These are phyloP conservation scores for Apodemus agrarius DNA, from an alignment of 2,797 vertebrate genomes.

Conservation along the genomic window DNA sequence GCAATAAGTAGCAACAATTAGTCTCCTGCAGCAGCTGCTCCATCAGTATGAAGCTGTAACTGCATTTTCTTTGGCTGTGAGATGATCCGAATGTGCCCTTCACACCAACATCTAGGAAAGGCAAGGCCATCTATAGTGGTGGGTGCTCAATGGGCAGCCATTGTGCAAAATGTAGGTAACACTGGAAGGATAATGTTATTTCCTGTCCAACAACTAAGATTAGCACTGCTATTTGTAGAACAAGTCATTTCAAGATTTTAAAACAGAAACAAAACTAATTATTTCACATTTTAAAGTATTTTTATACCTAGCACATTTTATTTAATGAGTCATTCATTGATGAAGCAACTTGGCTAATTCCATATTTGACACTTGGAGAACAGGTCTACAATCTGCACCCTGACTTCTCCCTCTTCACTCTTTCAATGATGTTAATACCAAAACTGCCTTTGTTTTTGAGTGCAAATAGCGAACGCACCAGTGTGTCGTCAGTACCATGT, in stretches of 20 bases:
- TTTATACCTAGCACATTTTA: background rate
- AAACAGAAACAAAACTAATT: background rate
- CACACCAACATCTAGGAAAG: background rate
- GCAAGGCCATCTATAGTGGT: conserved; percentile 29
- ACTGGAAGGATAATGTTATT: conserved; percentile 19
- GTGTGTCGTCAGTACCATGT: background rate
- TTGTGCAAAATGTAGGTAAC: conserved; percentile 14
- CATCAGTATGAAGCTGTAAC: background rate
- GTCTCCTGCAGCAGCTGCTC: conserved; percentile 63
- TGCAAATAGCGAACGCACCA: too few species aligned
- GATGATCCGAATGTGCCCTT: conserved; percentile 50
- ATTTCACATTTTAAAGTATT: background rate
- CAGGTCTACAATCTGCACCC: background rate
- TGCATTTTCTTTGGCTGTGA: conserved; percentile 77
- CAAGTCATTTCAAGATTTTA: background rate
- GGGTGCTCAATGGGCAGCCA: conserved; percentile 70
- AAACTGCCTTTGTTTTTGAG: background rate
- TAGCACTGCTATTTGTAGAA: conserved; percentile 65
- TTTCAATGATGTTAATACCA: background rate
- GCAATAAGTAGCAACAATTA: conserved; percentile 63
- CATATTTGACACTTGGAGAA: background rate
- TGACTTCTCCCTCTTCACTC: background rate
- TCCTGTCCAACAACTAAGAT: background rate
- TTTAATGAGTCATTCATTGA: background rate
- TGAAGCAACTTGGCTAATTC: too few species aligned